Conservation (phyloP, 2,888 invertebrate species). For the Metopia argyrocephala region DNA sequence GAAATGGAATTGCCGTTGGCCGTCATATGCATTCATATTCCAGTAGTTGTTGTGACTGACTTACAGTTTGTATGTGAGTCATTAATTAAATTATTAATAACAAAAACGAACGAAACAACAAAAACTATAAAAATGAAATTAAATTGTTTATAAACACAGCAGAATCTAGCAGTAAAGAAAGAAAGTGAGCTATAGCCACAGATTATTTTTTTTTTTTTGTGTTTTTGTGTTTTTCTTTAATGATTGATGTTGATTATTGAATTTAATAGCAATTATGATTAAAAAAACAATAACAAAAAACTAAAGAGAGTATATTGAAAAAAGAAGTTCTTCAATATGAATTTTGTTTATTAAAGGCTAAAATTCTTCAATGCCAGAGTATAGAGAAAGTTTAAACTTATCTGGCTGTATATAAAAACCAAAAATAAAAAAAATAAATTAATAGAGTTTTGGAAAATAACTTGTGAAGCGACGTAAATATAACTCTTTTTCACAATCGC, state of each 20-base stretch:
- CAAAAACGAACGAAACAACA: constrained; percentile 17
- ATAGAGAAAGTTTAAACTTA: too few relatives aligned
- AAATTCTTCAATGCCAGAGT: too few relatives aligned
- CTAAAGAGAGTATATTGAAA: not conserved
- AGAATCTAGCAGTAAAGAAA: not conserved
- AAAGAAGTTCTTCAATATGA: not conserved
- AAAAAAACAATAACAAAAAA: not conserved
- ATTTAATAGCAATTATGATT: constrained; percentile 17
- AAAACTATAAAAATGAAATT: not conserved
- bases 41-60: not conserved
- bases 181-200: constrained; percentile 16
- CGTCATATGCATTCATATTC: not conserved
- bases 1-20: not conserved
- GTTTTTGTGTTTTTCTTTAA: too few relatives aligned
- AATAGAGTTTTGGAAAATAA: too few relatives aligned
- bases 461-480: too few relatives aligned
- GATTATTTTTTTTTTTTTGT: too few relatives aligned
- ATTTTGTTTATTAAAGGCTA: too few relatives aligned
- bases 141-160: not conserved
- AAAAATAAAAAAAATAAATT: too few relatives aligned
- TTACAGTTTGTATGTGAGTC: constrained; percentile 38
- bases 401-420: too few relatives aligned
- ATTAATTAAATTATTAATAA: constrained; percentile 53
- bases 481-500: too few relatives aligned
- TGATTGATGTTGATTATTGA: constrained; percentile 20